Evolutionary conservation across 2,888 invertebrate genomes (phyloP).

Genomic region (Drosophila testacea): DNA sequence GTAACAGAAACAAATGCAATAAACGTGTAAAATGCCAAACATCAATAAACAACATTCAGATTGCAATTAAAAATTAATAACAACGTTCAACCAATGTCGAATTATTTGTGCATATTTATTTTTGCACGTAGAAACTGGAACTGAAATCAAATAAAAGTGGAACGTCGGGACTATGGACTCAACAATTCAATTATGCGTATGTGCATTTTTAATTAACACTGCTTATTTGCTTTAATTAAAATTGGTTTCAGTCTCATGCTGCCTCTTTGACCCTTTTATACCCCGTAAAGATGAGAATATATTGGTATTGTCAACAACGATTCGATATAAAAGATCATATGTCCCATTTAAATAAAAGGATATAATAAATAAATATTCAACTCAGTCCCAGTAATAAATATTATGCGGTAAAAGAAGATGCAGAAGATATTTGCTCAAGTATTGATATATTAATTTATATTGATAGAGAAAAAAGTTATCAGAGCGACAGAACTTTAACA

Average conservation of each 20-base stretch:
- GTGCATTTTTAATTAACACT: slow-evolving; percentile 62
- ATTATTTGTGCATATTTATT: slow-evolving; percentile 25
- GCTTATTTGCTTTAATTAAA: slow-evolving; percentile 53
- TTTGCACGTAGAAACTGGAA: slow-evolving; percentile 4
- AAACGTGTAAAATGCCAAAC: slow-evolving; percentile 56
- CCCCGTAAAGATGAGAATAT: neutral
- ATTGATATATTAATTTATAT: too few species aligned
- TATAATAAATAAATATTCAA: too few species aligned
- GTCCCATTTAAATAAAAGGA: too few species aligned
- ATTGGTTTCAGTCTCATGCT: neutral
- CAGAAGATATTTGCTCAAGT: too few species aligned
- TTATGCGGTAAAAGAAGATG: too few species aligned
- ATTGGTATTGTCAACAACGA: neutral
- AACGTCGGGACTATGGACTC: neutral
- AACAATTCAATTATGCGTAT: slow-evolving; percentile 64
- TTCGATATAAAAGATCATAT: too few species aligned
- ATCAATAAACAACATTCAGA: slow-evolving; percentile 59
- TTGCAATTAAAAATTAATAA: slow-evolving; percentile 66
- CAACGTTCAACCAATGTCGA: slow-evolving; percentile 18
- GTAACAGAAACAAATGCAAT: slow-evolving; percentile 34
- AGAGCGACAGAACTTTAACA: too few species aligned
- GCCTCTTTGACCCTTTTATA: neutral
- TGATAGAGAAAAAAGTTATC: too few species aligned
- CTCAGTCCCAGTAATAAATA: neutral
- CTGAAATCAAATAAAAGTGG: slow-evolving; percentile 7